phyloP scores from a whole-genome alignment of 2,113 vertebrate species.

The human region GRCh38 chr19:1073001-1073500 shows the following conservation, averaged over 20 bases:
- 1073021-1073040: background rate
- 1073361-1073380: background rate
- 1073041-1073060: background rate
- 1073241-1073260: slow-evolving; percentile 97
- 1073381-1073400: background rate
- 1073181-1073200: slow-evolving; percentile 95
- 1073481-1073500: background rate
- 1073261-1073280: slow-evolving; percentile 94
- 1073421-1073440: background rate
- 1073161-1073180: slow-evolving; percentile 90
- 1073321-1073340: background rate
- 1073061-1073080: background rate
- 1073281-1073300: slow-evolving; percentile 94
- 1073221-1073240: slow-evolving; percentile 93
- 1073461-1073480: background rate
- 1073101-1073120: background rate
- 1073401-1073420: accelerated
- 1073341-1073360: background rate
- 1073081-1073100: background rate
- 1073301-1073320: background rate
- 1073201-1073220: slow-evolving; percentile 92
- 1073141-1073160: slow-evolving; percentile 88
- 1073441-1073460: background rate
- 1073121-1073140: background rate
- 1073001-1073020: background rate